Base-by-base conservation (phyloP, 1,140 invertebrate genomes). In the Neocloeon triangulifer region DNA sequence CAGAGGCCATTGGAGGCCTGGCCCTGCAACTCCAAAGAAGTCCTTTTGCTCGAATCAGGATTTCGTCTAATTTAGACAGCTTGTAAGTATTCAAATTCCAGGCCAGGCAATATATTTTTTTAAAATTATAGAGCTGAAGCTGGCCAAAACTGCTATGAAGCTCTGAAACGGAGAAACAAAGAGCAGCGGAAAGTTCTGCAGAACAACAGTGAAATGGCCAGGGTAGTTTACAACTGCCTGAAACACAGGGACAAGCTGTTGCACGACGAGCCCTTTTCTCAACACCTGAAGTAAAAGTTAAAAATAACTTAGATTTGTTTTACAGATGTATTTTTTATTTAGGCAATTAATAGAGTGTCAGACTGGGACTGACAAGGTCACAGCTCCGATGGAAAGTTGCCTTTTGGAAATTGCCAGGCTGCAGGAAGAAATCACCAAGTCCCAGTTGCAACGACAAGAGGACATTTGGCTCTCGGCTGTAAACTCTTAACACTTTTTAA, bases 161-260 rank as follows among this genome's bases (percentile, higher is more conserved):
- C 21, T 7, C 23, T 38, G 10, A 23, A 34, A 5, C 17, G 37
- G 2, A 23, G 37, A 0, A 29, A 33, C 5, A 37, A 30, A 17
- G 37, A 38, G 16, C 25, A 12, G 4, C 19, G 34, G 10, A 9
- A 30, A 6, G n/a, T 36, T 23, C 21, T 20, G 18, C 17, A 9
- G 4, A 30, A 38, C 20, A 38, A 32, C 25, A 18, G 27, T 9
- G 34, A 38, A 13, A 38, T 38, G 37, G 37, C 36, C 13, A 38
- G 36, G 13, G 21, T 38, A 19, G 34, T 38, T 4, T 38, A 38
- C 25, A 30, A 32, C 15, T 38, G 33, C 15, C 30, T 38, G 4
- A 38, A 38, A 12, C 16, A 35, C 19, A 17, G 37, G 6, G 37
- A 38, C 18, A 36, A 23, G 18, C 31, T 38, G 2, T 34, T 36